Evolutionary conservation across 2,797 vertebrate genomes (phyloP), one percentile per base, ranked within the genome.

Genomic region (Muscicapa comitata): DNA sequence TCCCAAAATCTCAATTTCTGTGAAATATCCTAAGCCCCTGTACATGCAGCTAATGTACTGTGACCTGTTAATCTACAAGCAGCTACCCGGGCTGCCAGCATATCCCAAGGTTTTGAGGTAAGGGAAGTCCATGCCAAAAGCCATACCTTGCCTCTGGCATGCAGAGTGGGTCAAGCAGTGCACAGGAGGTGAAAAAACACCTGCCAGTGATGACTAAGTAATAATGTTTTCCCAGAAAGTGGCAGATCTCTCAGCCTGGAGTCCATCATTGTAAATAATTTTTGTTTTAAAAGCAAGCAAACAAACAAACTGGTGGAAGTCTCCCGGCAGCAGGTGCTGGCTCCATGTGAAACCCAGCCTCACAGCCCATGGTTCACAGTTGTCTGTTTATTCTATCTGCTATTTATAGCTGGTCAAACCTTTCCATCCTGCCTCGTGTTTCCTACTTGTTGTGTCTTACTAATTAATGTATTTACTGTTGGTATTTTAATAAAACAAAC

Each of bases 261-360:
- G 50, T 70, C 86, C 68, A 65, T 82, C 2, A 33, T 29, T 88
- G 66, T 81, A 92, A 94, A 93, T 62, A 95, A 51, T 40, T 91
- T 95, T 85, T 88, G 45, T 96, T 95, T 91, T 40, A 94, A 95
- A 81, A 93, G 71, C 78, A 81, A 93, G 71, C 78, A 94, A 95
- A 92, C 77, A 95, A 90, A 90, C 76, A 93, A 93, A 85, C 29
- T 11, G 62, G 43, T 71, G 58, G 72, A 94, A 65, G 66, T 90
- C 25, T 82, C 61, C 61, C 29, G 8, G 94, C 73, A 96, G 89
- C 96, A 96, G 84, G 80, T 94, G 92, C 85, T 95, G 89, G 58
- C 85, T 74, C 67, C 71, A 45, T 1, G 3, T 93, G 84, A 75
- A 91, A 45, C 65, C 67, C 51, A 76, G 68, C 33, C 57, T 63